Conservation (phyloP, 2,888 invertebrate species). For the Pollenia labialis region DNA sequence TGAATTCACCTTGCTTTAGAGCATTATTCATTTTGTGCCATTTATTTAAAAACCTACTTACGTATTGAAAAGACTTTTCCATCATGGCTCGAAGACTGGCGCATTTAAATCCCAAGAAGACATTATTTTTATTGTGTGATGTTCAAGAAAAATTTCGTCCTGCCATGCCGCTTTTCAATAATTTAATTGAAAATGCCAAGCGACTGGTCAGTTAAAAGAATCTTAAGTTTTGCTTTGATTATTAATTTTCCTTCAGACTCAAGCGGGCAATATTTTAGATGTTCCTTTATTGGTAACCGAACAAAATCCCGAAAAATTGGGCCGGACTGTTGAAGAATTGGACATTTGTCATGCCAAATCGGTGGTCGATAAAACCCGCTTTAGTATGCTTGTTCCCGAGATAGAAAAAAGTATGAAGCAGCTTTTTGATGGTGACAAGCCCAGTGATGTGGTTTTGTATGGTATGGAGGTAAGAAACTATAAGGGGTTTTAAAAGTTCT, state of each 20-base stretch:
- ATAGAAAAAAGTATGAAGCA: slow-evolving; percentile 86
- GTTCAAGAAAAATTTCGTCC: slow-evolving; percentile 92
- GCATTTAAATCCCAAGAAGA: slow-evolving; percentile 85
- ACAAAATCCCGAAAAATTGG: slow-evolving; percentile 90
- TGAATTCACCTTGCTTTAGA: too few relatives aligned
- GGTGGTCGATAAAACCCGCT: slow-evolving; percentile 89
- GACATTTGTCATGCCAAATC: slow-evolving; percentile 87
- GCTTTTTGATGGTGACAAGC: slow-evolving; percentile 83
- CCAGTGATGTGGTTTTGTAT: slow-evolving; percentile 87
- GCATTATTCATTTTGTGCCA: neutral
- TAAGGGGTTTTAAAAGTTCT: neutral
- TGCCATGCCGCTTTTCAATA: slow-evolving; percentile 89
- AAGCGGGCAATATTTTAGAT: slow-evolving; percentile 87
- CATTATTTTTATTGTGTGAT: slow-evolving; percentile 92
- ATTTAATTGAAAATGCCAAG: slow-evolving; percentile 88
- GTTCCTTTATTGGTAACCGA: slow-evolving; percentile 89
- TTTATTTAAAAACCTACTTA: slow-evolving; percentile 18
- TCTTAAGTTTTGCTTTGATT: neutral
- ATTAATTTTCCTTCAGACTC: slow-evolving; percentile 84
- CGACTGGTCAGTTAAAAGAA: slow-evolving; percentile 86
- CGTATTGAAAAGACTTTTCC: slow-evolving; percentile 12
- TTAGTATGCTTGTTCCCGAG: slow-evolving; percentile 90
- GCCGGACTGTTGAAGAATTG: slow-evolving; percentile 89
- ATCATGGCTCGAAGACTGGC: slow-evolving; percentile 43
- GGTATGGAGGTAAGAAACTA: slow-evolving; percentile 86